These are phyloP conservation scores for Lacanobia wlatinum DNA, from an alignment of 2,888 invertebrate species.

Conservation along the genomic window DNA sequence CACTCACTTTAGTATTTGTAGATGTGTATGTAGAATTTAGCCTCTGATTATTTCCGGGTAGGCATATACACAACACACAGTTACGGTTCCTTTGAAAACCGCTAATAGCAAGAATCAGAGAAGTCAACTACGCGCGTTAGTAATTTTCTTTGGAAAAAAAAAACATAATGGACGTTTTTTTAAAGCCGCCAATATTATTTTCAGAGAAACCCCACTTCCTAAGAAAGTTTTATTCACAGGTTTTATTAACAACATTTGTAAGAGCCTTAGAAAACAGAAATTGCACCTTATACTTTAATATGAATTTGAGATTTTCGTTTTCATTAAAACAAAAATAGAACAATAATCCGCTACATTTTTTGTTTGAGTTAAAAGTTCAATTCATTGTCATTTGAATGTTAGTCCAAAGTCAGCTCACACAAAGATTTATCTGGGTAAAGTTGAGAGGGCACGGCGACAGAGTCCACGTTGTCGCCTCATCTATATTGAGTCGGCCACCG, in stretches of 20 bases:
- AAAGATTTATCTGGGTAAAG: conserved; percentile 50
- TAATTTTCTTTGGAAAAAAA: neutral
- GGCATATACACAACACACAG: no score
- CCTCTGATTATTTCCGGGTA: neutral
- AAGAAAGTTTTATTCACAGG: neutral
- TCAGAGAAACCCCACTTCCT: neutral
- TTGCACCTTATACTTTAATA: neutral
- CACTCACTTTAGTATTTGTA: neutral
- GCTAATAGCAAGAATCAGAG: neutral
- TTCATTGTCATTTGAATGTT: conserved; percentile 25
- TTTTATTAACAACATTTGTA: conserved; percentile 1
- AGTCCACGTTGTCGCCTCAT: conserved; percentile 48
- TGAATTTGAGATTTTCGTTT: neutral
- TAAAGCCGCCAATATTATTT: neutral
- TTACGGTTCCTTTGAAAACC: neutral
- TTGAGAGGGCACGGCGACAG: conserved; percentile 34
- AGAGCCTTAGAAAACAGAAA: neutral
- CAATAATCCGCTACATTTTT: neutral
- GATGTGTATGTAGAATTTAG: neutral
- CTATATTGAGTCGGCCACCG: conserved; percentile 53
- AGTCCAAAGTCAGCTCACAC: conserved; percentile 17
- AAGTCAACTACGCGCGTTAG: neutral
- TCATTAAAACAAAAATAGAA: neutral
- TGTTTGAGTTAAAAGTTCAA: conserved; percentile 23
- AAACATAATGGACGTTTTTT: neutral